phyloP scores from a whole-genome alignment of 1,140 invertebrate genomes.

The Drosophila virilis region DNA sequence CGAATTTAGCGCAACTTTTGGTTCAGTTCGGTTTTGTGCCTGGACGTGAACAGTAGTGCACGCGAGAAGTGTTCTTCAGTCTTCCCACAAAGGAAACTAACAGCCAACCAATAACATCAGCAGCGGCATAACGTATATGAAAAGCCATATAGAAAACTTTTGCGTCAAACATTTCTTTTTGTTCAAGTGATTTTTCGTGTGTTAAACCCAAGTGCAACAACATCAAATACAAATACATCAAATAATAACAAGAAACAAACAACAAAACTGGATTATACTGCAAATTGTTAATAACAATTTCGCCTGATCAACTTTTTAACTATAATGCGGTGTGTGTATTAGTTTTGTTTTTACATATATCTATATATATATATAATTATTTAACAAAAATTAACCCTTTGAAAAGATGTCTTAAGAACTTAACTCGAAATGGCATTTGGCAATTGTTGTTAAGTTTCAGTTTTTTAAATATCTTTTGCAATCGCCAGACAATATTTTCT shows the following conservation, averaged over 20 bases:
- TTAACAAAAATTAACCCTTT: background rate
- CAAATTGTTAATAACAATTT: slow-evolving; percentile 46
- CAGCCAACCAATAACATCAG: background rate
- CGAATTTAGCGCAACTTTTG: slow-evolving; percentile 78
- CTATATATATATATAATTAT: background rate
- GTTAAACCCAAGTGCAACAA: slow-evolving; percentile 13
- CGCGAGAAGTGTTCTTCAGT: slow-evolving; percentile 59
- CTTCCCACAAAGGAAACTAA: background rate
- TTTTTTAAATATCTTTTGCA: background rate
- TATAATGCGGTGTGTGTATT: slow-evolving; percentile 80
- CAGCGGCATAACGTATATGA: background rate
- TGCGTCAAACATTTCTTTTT: slow-evolving; percentile 36
- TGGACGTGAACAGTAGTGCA: slow-evolving; percentile 75
- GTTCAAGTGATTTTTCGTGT: slow-evolving; percentile 51
- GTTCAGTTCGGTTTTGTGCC: slow-evolving; percentile 82
- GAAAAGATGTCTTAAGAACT: too few relatives aligned
- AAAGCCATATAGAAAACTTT: background rate
- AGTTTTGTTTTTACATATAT: slow-evolving; percentile 58
- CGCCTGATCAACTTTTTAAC: slow-evolving; percentile 47
- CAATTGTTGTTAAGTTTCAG: too few relatives aligned
- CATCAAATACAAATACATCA: background rate
- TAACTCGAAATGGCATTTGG: too few relatives aligned
- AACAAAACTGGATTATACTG: slow-evolving; percentile 39
- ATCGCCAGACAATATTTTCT: background rate
- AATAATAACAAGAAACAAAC: slow-evolving; percentile 13